Conservation (phyloP, 1,140 invertebrate genomes). For the Halictus rubicundus region DNA sequence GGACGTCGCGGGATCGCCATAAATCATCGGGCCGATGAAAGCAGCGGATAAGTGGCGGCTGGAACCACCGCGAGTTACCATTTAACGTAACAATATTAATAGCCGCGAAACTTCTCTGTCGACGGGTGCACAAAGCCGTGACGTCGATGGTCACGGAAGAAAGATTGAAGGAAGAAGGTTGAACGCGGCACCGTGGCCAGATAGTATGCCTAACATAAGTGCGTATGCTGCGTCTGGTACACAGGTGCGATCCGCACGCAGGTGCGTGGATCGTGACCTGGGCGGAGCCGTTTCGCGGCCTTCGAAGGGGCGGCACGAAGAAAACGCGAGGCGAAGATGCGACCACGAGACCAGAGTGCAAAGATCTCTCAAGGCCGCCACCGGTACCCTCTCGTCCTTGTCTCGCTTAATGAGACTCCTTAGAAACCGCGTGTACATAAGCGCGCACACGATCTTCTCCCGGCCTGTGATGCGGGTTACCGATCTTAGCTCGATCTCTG, state of each 20-base stretch:
- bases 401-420: constrained; percentile 73
- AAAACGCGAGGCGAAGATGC: constrained; percentile 64
- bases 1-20: constrained; percentile 7
- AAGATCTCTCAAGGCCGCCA: constrained; percentile 77
- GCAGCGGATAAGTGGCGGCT: constrained; percentile 17
- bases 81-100: constrained; percentile 29
- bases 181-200: not conserved
- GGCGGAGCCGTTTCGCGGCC: constrained; percentile 66
- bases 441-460: constrained; percentile 4
- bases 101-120: not conserved
- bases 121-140: not conserved
- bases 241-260: constrained; percentile 55
- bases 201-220: constrained; percentile 7
- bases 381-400: constrained; percentile 68
- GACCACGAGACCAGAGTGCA: constrained; percentile 68
- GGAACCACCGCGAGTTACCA: not conserved
- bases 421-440: constrained; percentile 35
- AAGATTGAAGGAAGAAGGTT: not conserved
- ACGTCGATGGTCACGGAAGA: not conserved
- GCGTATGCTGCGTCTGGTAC: not conserved
- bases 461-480: no score
- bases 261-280: constrained; percentile 72
- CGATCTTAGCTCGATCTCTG: no score
- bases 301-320: constrained; percentile 68
- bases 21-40: constrained; percentile 33